phyloP scores from a whole-genome alignment of 2,797 vertebrate genomes.

The Micromesistius poutassou region DNA sequence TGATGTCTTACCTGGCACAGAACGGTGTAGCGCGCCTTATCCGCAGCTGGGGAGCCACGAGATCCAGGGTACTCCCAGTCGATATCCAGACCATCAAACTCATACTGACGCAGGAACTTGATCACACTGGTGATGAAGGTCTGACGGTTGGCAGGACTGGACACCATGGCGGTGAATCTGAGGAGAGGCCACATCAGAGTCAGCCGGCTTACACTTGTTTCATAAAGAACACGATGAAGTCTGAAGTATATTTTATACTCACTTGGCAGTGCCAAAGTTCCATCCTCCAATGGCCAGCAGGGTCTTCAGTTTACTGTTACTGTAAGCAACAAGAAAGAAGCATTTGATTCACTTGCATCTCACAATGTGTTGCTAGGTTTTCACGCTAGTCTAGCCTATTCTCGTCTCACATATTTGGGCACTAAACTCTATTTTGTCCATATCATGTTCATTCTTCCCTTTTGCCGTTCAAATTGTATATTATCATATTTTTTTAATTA shows the following conservation, averaged over 20 bases:
- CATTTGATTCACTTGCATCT: conserved; percentile 3
- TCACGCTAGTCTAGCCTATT: neutral
- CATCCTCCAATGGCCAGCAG: conserved; percentile 80
- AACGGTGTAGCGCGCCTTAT: conserved; percentile 63
- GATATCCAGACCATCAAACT: conserved; percentile 79
- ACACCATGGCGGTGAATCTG: conserved; percentile 76
- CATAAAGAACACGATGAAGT: neutral
- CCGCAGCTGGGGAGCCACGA: conserved; percentile 61
- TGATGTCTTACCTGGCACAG: conserved; percentile 69
- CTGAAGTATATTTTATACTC: conserved; percentile 19
- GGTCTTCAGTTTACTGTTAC: conserved; percentile 77
- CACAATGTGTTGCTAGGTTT: neutral
- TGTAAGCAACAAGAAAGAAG: conserved; percentile 32
- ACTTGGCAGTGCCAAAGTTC: conserved; percentile 71
- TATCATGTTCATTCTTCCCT: neutral
- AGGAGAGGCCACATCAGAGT: neutral
- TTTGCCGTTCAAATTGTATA: neutral
- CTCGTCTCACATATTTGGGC: neutral
- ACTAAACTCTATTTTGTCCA: neutral
- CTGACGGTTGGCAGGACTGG: conserved; percentile 58
- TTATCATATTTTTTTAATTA: no score
- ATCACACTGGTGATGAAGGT: conserved; percentile 75
- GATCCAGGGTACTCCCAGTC: conserved; percentile 76
- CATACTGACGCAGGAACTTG: conserved; percentile 67
- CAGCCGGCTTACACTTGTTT: neutral